Conservation (phyloP, 2,888 invertebrate species). For the Sesia apiformis region DNA sequence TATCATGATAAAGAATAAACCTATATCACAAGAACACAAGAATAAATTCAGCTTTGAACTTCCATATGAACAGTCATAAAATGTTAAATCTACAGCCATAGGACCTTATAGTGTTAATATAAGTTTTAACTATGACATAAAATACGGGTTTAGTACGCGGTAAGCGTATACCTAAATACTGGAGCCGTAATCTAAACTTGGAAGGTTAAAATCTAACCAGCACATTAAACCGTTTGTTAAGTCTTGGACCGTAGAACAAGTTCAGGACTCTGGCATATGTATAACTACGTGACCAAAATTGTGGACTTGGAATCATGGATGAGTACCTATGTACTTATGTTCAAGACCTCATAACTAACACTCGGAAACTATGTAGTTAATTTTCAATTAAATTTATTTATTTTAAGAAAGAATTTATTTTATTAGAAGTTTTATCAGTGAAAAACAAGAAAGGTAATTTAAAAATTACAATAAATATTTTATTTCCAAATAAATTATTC, state of each 20-base stretch:
- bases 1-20: no score
- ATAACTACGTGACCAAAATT: background rate
- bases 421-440: no score
- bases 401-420: no score
- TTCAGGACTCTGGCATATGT: background rate
- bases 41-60: no score
- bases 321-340: background rate
- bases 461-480: no score
- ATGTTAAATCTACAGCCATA: conserved; percentile 10
- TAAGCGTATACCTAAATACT: conserved; percentile 11
- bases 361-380: no score
- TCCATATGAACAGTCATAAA: background rate
- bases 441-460: no score
- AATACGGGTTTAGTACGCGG: conserved; percentile 9
- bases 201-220: conserved; percentile 27
- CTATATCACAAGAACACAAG: no score
- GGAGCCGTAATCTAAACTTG: conserved; percentile 16
- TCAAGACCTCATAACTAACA: no score
- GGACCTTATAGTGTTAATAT: conserved; percentile 15
- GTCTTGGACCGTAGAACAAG: conserved; percentile 7
- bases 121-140: background rate
- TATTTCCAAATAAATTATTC: no score
- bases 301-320: background rate
- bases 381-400: no score
- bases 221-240: conserved; percentile 6